These are phyloP conservation scores for Hypothenemus hampei DNA, from an alignment of 1,140 invertebrate genomes.

Conservation along the genomic window DNA sequence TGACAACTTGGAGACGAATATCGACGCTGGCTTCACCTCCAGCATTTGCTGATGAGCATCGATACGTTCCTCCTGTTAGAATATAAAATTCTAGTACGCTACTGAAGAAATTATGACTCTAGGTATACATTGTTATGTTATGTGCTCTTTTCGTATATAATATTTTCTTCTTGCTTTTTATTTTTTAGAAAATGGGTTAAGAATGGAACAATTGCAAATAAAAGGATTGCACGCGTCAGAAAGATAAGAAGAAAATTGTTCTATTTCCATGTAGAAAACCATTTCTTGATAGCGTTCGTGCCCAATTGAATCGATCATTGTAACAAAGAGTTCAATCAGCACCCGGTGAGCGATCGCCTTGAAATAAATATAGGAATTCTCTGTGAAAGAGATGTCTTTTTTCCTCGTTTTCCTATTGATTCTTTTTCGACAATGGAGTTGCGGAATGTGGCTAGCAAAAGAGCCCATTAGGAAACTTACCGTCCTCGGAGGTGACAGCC, in stretches of 20 bases:
- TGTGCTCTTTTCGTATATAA: too few species aligned
- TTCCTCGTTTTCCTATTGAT: not conserved
- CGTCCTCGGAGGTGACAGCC: slow-evolving; percentile 64
- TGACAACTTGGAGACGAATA: slow-evolving; percentile 60
- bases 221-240: not conserved
- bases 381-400: not conserved
- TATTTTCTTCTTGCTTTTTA: too few species aligned
- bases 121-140: too few species aligned
- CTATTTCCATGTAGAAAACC: not conserved
- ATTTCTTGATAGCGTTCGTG: slow-evolving; percentile 4
- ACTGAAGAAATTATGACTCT: too few species aligned
- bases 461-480: slow-evolving; percentile 37
- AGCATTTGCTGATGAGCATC: slow-evolving; percentile 63
- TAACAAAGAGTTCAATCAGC: slow-evolving; percentile 16
- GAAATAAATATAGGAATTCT: slow-evolving; percentile 7
- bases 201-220: not conserved
- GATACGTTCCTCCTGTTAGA: slow-evolving; percentile 54
- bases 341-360: slow-evolving; percentile 4
- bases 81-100: not conserved
- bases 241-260: slow-evolving; percentile 6
- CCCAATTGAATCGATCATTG: slow-evolving; percentile 13
- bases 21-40: slow-evolving; percentile 66
- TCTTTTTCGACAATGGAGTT: not conserved
- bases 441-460: not conserved
- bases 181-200: too few species aligned